Base-by-base conservation (phyloP, 2,888 invertebrate species). In the Agrenia bidenticulata region DNA sequence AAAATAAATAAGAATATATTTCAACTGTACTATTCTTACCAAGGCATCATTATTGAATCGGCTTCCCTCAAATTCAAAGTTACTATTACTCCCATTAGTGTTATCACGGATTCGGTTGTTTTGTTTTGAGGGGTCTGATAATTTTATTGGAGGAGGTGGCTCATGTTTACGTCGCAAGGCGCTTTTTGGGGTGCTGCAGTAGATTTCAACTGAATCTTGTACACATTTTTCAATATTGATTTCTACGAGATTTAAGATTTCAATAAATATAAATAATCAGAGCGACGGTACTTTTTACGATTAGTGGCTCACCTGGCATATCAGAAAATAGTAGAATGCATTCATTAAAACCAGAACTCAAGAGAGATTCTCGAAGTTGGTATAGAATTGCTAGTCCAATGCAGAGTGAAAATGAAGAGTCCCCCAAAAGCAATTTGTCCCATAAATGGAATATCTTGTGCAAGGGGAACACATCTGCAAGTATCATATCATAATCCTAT, bases 261-360 rank as follows among this genome's bases (percentile, higher is more conserved):
- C n/a, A n/a, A n/a, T n/a, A 60, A 54, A 56, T 50, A 58, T 19
- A 58, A 42, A 42, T 21, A 24, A 39, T 39, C 19, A n/a, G 50
- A 53, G 15, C 27, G 5, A 45, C n/a, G 19, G 4, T 9, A 19
- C 7, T 17, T 9, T 17, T 45, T 4, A 45, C 19, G 21, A 21
- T 45, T 45, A 45, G 15, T 19, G 55, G 61, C 69, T 69, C 73
- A 84, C 85, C 85, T 74, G 98, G 98, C 78, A 99, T 85, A 82
- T 99, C 98, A n/a, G 97, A 97, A 82, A 99, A 99, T 23, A 98
- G 83, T 42, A 99, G 82, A 76, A 99, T 99, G 79, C 98, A 98
- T 79, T 99, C 99, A 80, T 99, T 99, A 81, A 99, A 99, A 11
- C 95, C 95, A 0, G 93, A 94, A 5, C 86, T 85, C 2, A 99